Evolutionary conservation across 1,140 invertebrate species (phyloP).

Genomic region (Spodoptera litura): DNA sequence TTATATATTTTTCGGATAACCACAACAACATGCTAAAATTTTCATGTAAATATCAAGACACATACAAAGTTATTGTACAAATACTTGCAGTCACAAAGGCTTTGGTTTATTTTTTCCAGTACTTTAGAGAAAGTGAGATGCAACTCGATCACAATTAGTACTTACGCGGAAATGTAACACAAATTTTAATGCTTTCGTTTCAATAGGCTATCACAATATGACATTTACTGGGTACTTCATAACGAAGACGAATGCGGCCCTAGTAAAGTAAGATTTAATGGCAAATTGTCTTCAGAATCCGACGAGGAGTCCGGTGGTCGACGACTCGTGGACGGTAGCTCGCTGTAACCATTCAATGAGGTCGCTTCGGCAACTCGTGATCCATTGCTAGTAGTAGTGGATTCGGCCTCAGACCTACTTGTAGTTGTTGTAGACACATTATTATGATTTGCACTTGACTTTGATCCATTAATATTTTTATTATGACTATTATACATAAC

Average conservation of each 20-base stretch:
- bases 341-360: not conserved
- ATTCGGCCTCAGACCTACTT: not conserved
- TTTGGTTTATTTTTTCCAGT: conserved; percentile 24
- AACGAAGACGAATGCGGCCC: conserved; percentile 2
- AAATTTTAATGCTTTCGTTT: conserved; percentile 24
- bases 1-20: conserved; percentile 2
- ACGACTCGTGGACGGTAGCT: not conserved
- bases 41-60: not conserved
- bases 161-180: conserved; percentile 8
- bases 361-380: not conserved
- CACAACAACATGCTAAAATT: conserved; percentile 7
- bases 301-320: conserved; percentile 35
- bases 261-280: conserved; percentile 67
- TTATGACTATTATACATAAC: conserved; percentile 63
- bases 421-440: conserved; percentile 32
- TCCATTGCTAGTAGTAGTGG: not conserved
- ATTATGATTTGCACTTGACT: conserved; percentile 46
- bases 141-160: conserved; percentile 16
- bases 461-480: conserved; percentile 56
- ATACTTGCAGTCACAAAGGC: conserved; percentile 11
- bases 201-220: conserved; percentile 39
- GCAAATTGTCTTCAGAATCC: conserved; percentile 70
- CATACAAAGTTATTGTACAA: conserved; percentile 22
- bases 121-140: conserved; percentile 8
- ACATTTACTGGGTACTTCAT: not conserved